phyloP scores from a whole-genome alignment of 2,888 invertebrate genomes.

The Baronia brevicornis region DNA sequence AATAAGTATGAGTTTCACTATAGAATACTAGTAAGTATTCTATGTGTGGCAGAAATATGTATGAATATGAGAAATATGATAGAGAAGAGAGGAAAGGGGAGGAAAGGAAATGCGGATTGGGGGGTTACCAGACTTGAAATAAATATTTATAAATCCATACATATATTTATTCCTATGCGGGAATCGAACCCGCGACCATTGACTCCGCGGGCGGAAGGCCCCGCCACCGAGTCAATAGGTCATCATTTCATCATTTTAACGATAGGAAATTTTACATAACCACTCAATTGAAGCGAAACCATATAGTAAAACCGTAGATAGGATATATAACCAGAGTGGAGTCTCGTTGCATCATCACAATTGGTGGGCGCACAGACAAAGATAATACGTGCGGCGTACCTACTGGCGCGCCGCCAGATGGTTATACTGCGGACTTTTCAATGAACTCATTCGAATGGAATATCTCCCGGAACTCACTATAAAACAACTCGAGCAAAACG shows the following conservation, averaged over 20 bases:
- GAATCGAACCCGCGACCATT: no score
- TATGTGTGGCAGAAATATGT: no score
- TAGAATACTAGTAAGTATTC: no score
- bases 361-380: conserved; percentile 54
- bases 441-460: conserved; percentile 69
- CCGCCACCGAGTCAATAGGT: no score
- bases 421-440: conserved; percentile 73
- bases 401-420: conserved; percentile 64
- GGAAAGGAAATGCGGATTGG: no score
- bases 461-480: conserved; percentile 69
- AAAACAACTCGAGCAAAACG: conserved; percentile 66
- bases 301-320: conserved; percentile 14
- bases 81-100: no score
- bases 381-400: conserved; percentile 49
- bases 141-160: no score
- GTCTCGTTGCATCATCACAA: conserved; percentile 59
- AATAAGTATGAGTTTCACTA: no score
- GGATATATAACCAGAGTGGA: conserved; percentile 21
- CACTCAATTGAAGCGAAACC: conserved; percentile 12
- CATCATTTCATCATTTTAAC: not conserved
- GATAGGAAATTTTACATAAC: not conserved
- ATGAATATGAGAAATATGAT: no score
- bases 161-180: no score
- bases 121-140: no score
- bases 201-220: no score